Base-by-base conservation (phyloP, 2,888 invertebrate genomes). In the Coelinius sp. region DNA sequence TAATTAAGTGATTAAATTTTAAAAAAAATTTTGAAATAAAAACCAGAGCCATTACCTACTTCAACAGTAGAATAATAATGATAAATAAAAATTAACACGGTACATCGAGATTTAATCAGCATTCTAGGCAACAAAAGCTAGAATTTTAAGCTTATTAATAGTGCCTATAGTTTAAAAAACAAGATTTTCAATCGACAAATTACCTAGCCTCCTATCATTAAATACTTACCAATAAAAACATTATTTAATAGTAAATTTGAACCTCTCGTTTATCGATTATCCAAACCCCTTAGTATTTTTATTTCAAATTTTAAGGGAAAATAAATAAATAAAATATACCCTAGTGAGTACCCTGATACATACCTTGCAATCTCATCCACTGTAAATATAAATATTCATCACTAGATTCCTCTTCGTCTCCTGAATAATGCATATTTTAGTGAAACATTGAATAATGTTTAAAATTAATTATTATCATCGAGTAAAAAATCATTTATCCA, bases 101-200 rank as follows among this genome's bases (percentile, higher is more conserved):
- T 63, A 63, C 63, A 63, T 63, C 63, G 63, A 63, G 63, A 59
- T 59, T 59, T 27, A 59, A 59, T 59, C 27, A 41, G 63, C 22
- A 8, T 25, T n/a, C 63, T 63, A 63, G 63, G 38, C 63, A 44
- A 41, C 41, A 41, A n/a, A n/a, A 52, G 77, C 78, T 82, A 83
- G 78, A n/a, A 77, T 74, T 81, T 81, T 84, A 85, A 85, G 85
- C 85, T 85, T 85, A 79, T 41, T 20, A 63, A 63, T 85, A 85
- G 85, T 85, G 85, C 85, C 85, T 85, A 85, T 85, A 85, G 84
- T 78, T 71, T 52, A 67, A 35, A 64, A 66, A 59, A 49, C 22
- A 35, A 52, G 6, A 53, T 25, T 68, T 24, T 41, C 17, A 63
- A 76, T 76, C 73, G 78, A 77, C 78, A 80, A 83, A 78, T 79